These are phyloP conservation scores for Melanerpes aurifrons DNA, from an alignment of 2,113 vertebrate species.

Conservation along the genomic window DNA sequence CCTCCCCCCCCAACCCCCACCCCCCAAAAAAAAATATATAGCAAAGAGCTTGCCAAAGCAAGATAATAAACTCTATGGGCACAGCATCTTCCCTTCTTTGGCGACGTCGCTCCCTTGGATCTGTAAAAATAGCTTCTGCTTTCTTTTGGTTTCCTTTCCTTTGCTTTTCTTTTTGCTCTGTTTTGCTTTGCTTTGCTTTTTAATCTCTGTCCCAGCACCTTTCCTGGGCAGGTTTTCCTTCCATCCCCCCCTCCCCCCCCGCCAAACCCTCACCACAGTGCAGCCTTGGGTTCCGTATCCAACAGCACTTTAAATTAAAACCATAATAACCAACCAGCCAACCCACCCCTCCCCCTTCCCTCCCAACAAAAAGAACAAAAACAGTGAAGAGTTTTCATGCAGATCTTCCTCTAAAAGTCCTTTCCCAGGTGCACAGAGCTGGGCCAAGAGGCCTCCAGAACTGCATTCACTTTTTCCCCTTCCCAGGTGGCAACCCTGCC, in stretches of 20 bases:
- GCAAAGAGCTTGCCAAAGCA: constrained; percentile 81
- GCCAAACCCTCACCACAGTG: constrained; percentile 34
- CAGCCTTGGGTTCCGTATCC: constrained; percentile 51
- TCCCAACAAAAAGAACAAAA: not conserved
- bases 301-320: constrained; percentile 74
- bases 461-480: constrained; percentile 68
- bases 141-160: too few species aligned
- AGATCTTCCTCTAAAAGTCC: constrained; percentile 75
- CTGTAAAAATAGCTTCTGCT: constrained; percentile 46
- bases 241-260: not conserved
- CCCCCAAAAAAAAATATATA: constrained; percentile 60
- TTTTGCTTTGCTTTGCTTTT: too few species aligned
- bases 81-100: constrained; percentile 73
- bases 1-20: too few species aligned
- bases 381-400: constrained; percentile 71
- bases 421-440: constrained; percentile 74
- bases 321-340: too few species aligned
- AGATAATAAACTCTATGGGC: constrained; percentile 73
- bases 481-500: not conserved
- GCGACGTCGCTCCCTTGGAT: constrained; percentile 59
- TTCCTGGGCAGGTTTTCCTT: constrained; percentile 36
- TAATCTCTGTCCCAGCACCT: constrained; percentile 53
- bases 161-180: too few species aligned
- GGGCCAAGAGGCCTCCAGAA: constrained; percentile 78
- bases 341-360: too few species aligned